Evolutionary conservation across 1,140 invertebrate species (phyloP).

Genomic region (Ips typographus): DNA sequence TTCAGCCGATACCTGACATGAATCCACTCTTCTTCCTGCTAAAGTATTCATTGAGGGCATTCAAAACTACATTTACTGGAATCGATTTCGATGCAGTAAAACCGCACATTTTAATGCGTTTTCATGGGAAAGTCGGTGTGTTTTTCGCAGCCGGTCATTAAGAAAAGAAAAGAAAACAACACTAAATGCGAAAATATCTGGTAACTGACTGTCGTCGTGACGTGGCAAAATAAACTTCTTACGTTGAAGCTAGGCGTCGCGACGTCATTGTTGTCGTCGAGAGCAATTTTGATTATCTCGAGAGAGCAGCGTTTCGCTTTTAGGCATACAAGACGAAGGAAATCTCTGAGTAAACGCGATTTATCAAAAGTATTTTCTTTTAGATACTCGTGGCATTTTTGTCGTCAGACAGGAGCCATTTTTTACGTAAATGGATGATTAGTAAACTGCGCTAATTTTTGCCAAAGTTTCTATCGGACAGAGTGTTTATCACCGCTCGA

Average conservation of each 20-base stretch:
- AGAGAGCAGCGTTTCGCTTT: constrained; percentile 24
- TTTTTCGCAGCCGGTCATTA: too few relatives aligned
- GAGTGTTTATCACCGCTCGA: too few relatives aligned
- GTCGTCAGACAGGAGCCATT: neutral
- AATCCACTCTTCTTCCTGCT: neutral
- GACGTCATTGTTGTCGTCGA: constrained; percentile 21
- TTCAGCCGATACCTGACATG: neutral
- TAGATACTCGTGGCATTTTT: constrained; percentile 9
- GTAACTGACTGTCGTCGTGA: constrained; percentile 1
- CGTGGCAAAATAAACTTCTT: constrained; percentile 11
- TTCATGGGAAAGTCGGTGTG: too few relatives aligned
- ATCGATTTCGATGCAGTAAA: neutral
- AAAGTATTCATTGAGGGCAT: neutral
- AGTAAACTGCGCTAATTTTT: too few relatives aligned
- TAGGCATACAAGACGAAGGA: constrained; percentile 21
- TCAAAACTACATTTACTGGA: neutral
- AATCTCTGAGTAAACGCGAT: constrained; percentile 21
- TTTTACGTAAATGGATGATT: neutral
- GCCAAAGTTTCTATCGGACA: too few relatives aligned
- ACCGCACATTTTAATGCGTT: too few relatives aligned
- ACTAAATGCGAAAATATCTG: constrained; percentile 7
- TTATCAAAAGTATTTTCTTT: constrained; percentile 20
- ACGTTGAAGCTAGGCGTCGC: neutral
- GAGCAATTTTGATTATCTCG: constrained; percentile 26
- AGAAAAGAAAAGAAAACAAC: neutral